Percentiles rank a stretch among this genome's conserved stretches.
These are phyloP conservation scores for Thamnophis elegans DNA, from an alignment of 2,797 vertebrate species.

Conservation along the genomic window DNA sequence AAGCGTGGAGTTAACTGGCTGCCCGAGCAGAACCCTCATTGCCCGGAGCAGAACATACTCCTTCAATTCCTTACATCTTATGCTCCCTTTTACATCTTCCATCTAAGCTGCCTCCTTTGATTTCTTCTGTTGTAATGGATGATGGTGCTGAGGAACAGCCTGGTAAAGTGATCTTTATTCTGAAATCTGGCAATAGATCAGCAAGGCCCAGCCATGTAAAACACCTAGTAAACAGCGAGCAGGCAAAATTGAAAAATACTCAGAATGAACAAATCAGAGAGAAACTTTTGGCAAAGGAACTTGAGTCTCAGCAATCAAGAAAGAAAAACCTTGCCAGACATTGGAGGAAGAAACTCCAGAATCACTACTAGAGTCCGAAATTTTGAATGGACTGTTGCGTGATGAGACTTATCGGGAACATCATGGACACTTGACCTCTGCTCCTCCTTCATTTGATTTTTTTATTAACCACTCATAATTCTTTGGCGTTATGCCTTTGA, in stretches of 20 bases:
- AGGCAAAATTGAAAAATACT: neutral
- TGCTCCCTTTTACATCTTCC: accelerated
- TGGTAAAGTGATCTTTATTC: neutral
- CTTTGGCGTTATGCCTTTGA: slow-evolving; percentile 33
- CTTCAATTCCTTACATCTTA: no score
- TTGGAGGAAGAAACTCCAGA: neutral
- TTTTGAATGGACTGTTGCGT: neutral
- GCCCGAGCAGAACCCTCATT: no score
- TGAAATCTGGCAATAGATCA: neutral
- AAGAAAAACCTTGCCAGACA: no score
- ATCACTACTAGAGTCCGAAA: accelerated
- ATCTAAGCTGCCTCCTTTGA: neutral
- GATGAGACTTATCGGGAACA: neutral
- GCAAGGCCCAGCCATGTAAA: neutral
- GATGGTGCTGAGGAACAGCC: neutral
- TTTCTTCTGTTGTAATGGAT: neutral
- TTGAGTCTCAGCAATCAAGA: neutral
- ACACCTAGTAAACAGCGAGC: accelerated
- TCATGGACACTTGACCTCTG: neutral
- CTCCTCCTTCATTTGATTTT: accelerated
- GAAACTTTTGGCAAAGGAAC: neutral
- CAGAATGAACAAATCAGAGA: neutral
- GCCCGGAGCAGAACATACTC: no score
- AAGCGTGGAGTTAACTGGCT: no score
- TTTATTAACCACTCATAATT: accelerated